A percentile compares a stretch with the other conserved stretches of the same genome.
Conservation (phyloP, 64 coral and sea anemone genomes). For the Exaiptasia diaphana region DNA sequence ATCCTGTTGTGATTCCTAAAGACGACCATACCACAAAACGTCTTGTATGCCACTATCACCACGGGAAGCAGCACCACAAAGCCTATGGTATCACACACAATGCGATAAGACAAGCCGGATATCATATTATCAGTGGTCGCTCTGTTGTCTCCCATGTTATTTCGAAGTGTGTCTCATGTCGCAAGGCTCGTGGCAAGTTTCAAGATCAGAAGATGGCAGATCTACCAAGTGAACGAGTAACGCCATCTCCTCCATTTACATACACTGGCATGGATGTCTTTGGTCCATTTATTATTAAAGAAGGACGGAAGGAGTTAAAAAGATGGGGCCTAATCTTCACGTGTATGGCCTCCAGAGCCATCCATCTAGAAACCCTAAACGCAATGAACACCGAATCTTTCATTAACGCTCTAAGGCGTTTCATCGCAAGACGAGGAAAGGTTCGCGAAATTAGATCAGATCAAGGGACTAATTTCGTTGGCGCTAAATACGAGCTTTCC, state of each 20-base stretch:
- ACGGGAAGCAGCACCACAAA: conserved; percentile 54
- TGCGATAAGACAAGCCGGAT: conserved; percentile 59
- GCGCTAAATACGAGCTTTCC: conserved; percentile 9
- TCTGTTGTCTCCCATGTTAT: conserved; percentile 23
- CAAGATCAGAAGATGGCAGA: conserved; percentile 68
- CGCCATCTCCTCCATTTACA: conserved; percentile 15
- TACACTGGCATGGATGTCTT: conserved; percentile 40
- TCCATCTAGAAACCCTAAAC: conserved; percentile 29
- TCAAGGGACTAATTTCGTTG: conserved; percentile 42
- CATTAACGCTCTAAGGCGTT: conserved; percentile 18
- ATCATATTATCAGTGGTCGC: conserved; percentile 30
- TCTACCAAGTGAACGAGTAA: conserved; percentile 35
- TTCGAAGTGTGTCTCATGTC: conserved; percentile 48
- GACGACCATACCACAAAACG: conserved; percentile 30
- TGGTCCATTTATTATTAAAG: conserved; percentile 28
- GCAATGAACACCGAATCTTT: conserved; percentile 3
- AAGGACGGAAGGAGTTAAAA: conserved; percentile 43
- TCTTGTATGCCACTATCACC: conserved; percentile 29
- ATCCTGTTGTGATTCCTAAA: conserved; percentile 42
- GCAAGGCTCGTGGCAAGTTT: conserved; percentile 6
- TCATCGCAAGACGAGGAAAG: conserved; percentile 44
- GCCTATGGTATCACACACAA: conserved; percentile 50
- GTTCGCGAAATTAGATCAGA: conserved; percentile 40
- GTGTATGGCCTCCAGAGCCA: conserved; percentile 19
- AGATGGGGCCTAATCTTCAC: conserved; percentile 49